These are phyloP conservation scores for Philhelius pedissequus DNA, from an alignment of 2,888 invertebrate species.

Conservation along the genomic window DNA sequence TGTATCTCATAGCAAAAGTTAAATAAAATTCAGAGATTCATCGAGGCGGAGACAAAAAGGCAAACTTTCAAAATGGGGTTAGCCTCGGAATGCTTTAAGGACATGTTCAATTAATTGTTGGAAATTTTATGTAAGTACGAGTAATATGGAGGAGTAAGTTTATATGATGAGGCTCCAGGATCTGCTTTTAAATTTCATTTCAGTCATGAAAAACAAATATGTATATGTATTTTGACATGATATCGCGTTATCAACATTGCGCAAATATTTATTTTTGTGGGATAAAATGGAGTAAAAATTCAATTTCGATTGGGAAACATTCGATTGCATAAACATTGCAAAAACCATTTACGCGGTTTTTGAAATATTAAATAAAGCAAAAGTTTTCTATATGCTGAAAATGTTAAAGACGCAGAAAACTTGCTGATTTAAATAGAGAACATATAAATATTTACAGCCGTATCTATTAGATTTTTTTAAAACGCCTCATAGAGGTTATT, in stretches of 20 bases:
- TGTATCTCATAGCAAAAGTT: conserved; percentile 11
- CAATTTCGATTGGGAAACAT: neutral
- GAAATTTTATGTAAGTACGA: neutral
- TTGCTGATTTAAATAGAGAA: too few species aligned
- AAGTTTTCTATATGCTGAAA: too few species aligned
- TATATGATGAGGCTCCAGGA: too few species aligned
- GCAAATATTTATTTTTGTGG: conserved; percentile 46
- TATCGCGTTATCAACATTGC: conserved; percentile 7
- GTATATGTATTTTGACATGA: neutral
- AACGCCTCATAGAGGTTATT: too few species aligned
- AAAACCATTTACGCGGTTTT: neutral
- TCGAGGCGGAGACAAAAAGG: neutral
- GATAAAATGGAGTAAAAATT: conserved; percentile 9
- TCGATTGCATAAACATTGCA: too few species aligned
- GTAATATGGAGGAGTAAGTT: neutral
- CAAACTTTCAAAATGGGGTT: conserved; percentile 12
- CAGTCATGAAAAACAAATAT: conserved; percentile 29
- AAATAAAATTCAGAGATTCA: conserved; percentile 47
- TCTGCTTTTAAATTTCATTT: neutral
- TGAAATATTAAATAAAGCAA: neutral
- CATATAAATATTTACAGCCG: too few species aligned
- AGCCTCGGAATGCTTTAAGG: conserved; percentile 1
- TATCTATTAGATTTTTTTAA: too few species aligned
- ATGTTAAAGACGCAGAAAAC: too few species aligned
- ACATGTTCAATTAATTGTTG: conserved; percentile 46